phyloP scores from a whole-genome alignment of 1,140 invertebrate species.

The Orius insidiosus region DNA sequence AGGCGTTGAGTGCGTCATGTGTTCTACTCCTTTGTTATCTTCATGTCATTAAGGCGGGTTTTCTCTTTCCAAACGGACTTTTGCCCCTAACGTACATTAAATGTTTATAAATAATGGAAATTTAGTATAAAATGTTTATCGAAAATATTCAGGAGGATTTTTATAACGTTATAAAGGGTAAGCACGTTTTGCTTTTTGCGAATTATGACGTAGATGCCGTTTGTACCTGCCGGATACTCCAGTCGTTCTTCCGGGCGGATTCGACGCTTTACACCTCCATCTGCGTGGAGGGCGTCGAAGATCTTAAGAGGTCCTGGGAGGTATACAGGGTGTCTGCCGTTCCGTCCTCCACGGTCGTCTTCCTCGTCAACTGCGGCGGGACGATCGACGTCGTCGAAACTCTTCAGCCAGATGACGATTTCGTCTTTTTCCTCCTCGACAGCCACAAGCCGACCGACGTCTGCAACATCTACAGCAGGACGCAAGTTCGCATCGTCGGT shows the following conservation, averaged over 20 bases:
- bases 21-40: too few species aligned
- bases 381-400: slow-evolving; percentile 75
- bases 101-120: too few species aligned
- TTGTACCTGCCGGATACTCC: slow-evolving; percentile 82
- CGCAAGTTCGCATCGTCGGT: slow-evolving; percentile 58
- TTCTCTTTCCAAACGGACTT: too few species aligned
- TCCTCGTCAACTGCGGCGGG: slow-evolving; percentile 94
- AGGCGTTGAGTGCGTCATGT: too few species aligned
- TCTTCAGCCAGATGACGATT: slow-evolving; percentile 63
- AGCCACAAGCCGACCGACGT: slow-evolving; percentile 85
- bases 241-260: slow-evolving; percentile 74
- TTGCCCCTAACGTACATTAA: too few species aligned
- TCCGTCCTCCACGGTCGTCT: slow-evolving; percentile 66
- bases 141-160: slow-evolving; percentile 61
- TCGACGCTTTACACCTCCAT: slow-evolving; percentile 78
- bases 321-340: slow-evolving; percentile 65
- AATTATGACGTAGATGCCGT: slow-evolving; percentile 86
- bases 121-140: slow-evolving; percentile 54
- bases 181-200: slow-evolving; percentile 58
- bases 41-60: too few species aligned
- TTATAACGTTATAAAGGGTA: slow-evolving; percentile 54
- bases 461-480: slow-evolving; percentile 81
- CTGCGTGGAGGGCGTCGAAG: slow-evolving; percentile 58
- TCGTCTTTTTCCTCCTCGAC: slow-evolving; percentile 76
- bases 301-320: slow-evolving; percentile 52